Base-by-base conservation (phyloP, 2,113 vertebrate genomes). In the Lampris megalopsis region DNA sequence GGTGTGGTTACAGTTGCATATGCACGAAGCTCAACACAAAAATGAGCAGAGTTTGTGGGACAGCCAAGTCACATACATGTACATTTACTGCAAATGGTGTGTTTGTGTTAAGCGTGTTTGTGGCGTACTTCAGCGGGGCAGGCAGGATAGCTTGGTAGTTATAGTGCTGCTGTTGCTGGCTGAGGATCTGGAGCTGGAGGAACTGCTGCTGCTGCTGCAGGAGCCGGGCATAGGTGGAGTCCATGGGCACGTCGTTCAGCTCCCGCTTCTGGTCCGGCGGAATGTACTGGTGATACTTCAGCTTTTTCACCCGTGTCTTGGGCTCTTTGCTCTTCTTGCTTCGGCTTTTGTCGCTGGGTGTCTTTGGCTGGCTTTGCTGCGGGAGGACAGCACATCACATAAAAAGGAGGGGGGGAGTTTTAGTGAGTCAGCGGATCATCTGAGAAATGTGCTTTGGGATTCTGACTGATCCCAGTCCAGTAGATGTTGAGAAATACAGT, bases 261-360 rank as follows among this genome's bases (percentile, higher is more conserved):
- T 99, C 98, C 76, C 95, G 95, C 74, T 98, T 99, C 93, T 99
- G 97, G 89, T 99, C 97, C 0, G 98, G 97, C 7, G 97, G 98
- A 74, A 99, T 97, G 93, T 99, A 99, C 81, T 99, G 98, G 85
- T 99, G 97, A 87, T 99, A 99, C 86, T 99, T 99, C 35, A 99
- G 49, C 89, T 98, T 99, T 91, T 97, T 99, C 66, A 99, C 96
- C 67, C 97, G 94, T 9, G 98, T 96, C 84, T 98, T 98, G 61
- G 96, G 92, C 71, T 99, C 98, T 92, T 98, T 98, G 93, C 94
- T 95, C 91, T 98, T 98, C 88, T 98, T 99, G 92, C 94, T 95
- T 68, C 97, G 96, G 80, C 95, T 96, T 86, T 96, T 99, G 69
- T 99, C 98, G 1, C 86, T 93, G 1, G 94, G 89, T 47, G 93